Percentiles rank a stretch among this genome's conserved stretches.
Conservation (phyloP, 2,113 vertebrate genomes). For the Gasterosteus nipponicus region DNA sequence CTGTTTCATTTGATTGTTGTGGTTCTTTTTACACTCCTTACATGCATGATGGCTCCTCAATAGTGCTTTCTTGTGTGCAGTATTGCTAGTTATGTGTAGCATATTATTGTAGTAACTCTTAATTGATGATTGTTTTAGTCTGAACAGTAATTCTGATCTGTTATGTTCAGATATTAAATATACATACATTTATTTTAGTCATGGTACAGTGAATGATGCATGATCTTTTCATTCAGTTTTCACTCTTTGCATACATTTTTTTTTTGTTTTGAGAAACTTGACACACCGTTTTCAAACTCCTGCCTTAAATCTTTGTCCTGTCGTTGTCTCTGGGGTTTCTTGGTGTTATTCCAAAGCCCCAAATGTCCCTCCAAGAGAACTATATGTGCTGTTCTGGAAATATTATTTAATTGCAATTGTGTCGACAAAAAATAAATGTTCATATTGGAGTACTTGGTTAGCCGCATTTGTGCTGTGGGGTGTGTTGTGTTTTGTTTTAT, state of each 20-base stretch:
- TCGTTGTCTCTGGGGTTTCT: slow-evolving; percentile 25
- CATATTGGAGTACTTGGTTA: slow-evolving; percentile 1
- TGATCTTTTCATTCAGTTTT: slow-evolving; percentile 30
- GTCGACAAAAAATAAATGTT: slow-evolving; percentile 61
- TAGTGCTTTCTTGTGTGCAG: slow-evolving; percentile 28
- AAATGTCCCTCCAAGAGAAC: slow-evolving; percentile 7
- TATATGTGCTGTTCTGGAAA: slow-evolving; percentile 46
- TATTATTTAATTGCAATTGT: slow-evolving; percentile 57
- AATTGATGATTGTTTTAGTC: slow-evolving; percentile 35
- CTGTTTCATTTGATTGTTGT: slow-evolving; percentile 5
- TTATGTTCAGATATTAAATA: not conserved
- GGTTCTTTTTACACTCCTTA: slow-evolving; percentile 11
- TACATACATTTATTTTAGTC: not conserved
- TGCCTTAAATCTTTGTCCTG: slow-evolving; percentile 19
- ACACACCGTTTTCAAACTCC: slow-evolving; percentile 3
- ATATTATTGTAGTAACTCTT: slow-evolving; percentile 13
- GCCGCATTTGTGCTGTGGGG: not conserved
- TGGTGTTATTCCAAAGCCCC: not conserved
- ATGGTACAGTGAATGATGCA: slow-evolving; percentile 42
- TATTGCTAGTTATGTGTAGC: slow-evolving; percentile 13
- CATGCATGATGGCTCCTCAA: slow-evolving; percentile 37
- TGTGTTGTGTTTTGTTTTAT: too few species aligned
- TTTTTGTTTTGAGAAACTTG: not conserved
- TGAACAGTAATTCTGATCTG: slow-evolving; percentile 10
- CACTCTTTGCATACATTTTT: not conserved